These are phyloP conservation scores for Latheticus oryzae DNA, from an alignment of 2,888 invertebrate genomes.

Conservation along the genomic window DNA sequence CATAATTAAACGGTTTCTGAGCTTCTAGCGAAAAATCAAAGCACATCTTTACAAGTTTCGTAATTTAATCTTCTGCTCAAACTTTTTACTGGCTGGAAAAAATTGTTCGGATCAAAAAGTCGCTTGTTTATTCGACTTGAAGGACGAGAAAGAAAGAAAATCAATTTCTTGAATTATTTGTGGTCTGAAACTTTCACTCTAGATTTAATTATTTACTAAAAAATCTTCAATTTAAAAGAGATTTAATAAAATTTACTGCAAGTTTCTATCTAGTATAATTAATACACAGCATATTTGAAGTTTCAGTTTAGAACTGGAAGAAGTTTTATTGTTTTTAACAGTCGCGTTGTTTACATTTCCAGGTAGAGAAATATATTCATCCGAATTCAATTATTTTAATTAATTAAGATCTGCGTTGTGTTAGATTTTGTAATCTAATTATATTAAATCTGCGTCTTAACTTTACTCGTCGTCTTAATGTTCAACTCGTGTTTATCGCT, in stretches of 20 bases:
- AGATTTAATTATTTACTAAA: no score
- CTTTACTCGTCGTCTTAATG: slow-evolving; percentile 18
- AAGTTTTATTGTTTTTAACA: slow-evolving; percentile 9
- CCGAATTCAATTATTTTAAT: slow-evolving; percentile 22
- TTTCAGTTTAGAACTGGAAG: no score
- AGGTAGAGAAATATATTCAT: slow-evolving; percentile 7
- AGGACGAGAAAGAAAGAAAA: slow-evolving; percentile 1
- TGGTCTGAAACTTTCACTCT: no score
- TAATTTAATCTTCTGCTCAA: slow-evolving; percentile 22
- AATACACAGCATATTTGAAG: no score
- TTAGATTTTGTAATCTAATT: slow-evolving; percentile 15
- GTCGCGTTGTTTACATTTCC: slow-evolving; percentile 1
- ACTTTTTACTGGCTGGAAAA: slow-evolving; percentile 11
- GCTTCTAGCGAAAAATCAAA: slow-evolving; percentile 15
- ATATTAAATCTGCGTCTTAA: slow-evolving; percentile 28
- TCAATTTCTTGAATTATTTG: slow-evolving; percentile 18
- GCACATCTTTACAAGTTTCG: slow-evolving; percentile 20
- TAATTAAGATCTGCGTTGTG: slow-evolving; percentile 22
- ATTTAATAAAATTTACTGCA: no score
- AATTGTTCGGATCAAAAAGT: slow-evolving; percentile 15
- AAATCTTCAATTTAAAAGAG: no score
- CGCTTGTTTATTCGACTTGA: slow-evolving; percentile 21
- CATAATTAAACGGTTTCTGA: slow-evolving; percentile 5
- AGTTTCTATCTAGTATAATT: no score
- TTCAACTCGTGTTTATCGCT: slow-evolving; percentile 22